A percentile compares a stretch with the other conserved stretches of the same genome.
Conservation (phyloP, 2,113 vertebrate genomes). For the Muscicapa adusta region DNA sequence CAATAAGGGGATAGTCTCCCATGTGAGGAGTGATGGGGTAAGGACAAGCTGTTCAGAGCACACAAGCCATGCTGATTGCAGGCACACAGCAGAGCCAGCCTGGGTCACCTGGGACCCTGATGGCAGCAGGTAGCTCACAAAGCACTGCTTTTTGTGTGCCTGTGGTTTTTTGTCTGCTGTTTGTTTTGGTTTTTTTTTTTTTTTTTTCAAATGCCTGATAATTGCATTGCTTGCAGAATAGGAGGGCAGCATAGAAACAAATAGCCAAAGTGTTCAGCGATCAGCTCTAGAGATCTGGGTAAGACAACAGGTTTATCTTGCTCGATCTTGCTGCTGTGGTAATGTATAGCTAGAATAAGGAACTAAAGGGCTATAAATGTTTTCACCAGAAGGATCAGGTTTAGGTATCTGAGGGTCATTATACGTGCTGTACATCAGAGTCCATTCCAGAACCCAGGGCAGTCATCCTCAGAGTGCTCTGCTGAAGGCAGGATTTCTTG, state of each 20-base stretch:
- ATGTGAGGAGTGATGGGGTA: conserved; percentile 57
- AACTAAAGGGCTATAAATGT: background rate
- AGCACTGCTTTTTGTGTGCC: background rate
- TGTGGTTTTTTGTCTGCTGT: too few relatives aligned
- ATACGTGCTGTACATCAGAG: background rate
- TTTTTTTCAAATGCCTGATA: background rate
- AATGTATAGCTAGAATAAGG: background rate
- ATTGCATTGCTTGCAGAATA: background rate
- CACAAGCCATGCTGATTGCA: background rate
- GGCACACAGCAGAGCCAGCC: background rate
- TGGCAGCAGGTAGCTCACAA: background rate
- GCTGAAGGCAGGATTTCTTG: background rate
- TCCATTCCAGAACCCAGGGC: background rate
- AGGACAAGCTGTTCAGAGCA: conserved; percentile 8
- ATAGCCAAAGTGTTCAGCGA: background rate
- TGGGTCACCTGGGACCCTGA: background rate
- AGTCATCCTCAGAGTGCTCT: background rate
- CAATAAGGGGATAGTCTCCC: conserved; percentile 67
- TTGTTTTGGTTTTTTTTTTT: too few relatives aligned
- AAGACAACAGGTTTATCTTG: background rate
- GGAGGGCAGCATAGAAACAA: background rate
- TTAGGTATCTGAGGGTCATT: background rate
- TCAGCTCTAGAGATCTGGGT: background rate
- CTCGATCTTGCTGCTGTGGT: background rate
- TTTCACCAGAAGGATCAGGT: background rate